Conservation (phyloP, 1,140 invertebrate species). For the Ceratoteleas bidentatus region DNA sequence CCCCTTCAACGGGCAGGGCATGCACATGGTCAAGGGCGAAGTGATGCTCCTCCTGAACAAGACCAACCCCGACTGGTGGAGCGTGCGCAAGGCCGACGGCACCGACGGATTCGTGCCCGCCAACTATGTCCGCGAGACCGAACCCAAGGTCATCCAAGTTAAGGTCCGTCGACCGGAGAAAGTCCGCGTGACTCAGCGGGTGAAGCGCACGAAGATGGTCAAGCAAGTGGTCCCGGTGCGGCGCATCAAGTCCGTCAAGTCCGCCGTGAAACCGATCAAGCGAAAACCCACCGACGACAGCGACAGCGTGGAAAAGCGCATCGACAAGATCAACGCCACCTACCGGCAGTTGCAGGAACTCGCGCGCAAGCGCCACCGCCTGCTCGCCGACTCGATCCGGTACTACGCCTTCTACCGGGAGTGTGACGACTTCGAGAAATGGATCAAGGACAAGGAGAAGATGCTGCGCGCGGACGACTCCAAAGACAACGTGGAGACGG, state of each 20-base stretch:
- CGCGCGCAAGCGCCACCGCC: constrained; percentile 88
- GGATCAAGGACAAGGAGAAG: constrained; percentile 98
- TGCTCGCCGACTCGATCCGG: constrained; percentile 95
- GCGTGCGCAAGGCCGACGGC: constrained; percentile 94
- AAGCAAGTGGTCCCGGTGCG: constrained; percentile 91
- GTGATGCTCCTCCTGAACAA: no score
- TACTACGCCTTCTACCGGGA: constrained; percentile 98
- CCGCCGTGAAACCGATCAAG: constrained; percentile 81
- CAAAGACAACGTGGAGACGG: constrained; percentile 94
- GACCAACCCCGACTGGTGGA: no score
- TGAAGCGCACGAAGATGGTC: constrained; percentile 94
- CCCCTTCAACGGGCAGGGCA: constrained; percentile 96
- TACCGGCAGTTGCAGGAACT: constrained; percentile 91
- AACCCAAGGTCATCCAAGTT: constrained; percentile 92
- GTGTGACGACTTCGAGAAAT: constrained; percentile 98
- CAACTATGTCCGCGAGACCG: constrained; percentile 97
- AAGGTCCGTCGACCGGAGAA: constrained; percentile 92
- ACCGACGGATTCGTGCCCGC: constrained; percentile 98
- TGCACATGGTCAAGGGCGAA: constrained; percentile 95
- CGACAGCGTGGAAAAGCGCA: constrained; percentile 91
- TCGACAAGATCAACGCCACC: constrained; percentile 89
- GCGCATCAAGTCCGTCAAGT: constrained; percentile 82
- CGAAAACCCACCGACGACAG: constrained; percentile 83
- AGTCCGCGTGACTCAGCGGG: constrained; percentile 90
- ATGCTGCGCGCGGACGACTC: constrained; percentile 92